Percentiles rank a stretch among this genome's conserved stretches.
Evolutionary conservation across 2,113 vertebrate species (phyloP).

Genomic region (Helogale parvula): DNA sequence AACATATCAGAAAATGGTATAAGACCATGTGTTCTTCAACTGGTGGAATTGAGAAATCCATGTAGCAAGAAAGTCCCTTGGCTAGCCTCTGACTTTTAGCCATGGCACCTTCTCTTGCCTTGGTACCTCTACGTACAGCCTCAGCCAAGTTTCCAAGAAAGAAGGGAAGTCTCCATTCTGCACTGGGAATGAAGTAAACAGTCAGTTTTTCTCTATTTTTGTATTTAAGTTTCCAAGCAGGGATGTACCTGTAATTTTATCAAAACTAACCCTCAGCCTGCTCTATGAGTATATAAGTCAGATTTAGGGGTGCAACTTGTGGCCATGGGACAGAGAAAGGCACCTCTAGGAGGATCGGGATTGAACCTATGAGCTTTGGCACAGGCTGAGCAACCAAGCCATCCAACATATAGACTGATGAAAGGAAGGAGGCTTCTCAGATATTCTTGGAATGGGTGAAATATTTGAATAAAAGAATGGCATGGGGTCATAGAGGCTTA

Average conservation of each 20-base stretch:
- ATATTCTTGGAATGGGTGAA: neutral
- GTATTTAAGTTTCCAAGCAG: conserved; percentile 26
- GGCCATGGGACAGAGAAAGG: neutral
- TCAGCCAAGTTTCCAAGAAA: conserved; percentile 43
- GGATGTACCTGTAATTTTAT: neutral
- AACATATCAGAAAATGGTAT: neutral
- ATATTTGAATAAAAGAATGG: neutral
- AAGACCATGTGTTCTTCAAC: neutral
- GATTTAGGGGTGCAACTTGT: neutral
- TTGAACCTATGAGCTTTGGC: conserved; percentile 6
- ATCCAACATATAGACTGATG: neutral
- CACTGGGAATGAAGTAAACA: conserved; percentile 26
- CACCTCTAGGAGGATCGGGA: neutral
- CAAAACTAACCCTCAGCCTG: neutral
- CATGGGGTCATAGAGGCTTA: conserved; percentile 10
- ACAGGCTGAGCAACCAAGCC: neutral
- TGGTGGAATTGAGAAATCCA: conserved; percentile 28
- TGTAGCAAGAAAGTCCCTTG: neutral
- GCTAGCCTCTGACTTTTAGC: conserved; percentile 41
- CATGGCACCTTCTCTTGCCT: neutral
- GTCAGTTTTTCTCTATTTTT: conserved; percentile 21
- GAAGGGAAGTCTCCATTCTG: conserved; percentile 27
- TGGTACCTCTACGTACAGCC: neutral
- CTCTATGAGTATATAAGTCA: conserved; percentile 6
- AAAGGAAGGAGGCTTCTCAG: neutral